Conservation (phyloP, 2,888 invertebrate genomes). For the Macrophya annulata region DNA sequence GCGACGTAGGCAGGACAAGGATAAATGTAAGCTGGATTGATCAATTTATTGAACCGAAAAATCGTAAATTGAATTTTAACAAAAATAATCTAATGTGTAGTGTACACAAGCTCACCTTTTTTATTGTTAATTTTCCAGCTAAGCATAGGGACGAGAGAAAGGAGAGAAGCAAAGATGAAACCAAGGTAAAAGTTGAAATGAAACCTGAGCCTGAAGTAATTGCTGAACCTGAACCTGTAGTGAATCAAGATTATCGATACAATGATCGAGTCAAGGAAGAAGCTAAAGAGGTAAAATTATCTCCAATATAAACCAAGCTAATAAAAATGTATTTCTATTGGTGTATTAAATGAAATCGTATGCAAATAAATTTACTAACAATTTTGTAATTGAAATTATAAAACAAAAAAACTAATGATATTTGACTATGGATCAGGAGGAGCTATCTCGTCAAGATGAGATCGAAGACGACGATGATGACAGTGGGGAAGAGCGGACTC, state of each 20-base stretch:
- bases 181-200: slow-evolving; percentile 48
- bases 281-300: slow-evolving; percentile 65
- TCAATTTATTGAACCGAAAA: not conserved
- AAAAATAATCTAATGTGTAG: too few species aligned
- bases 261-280: slow-evolving; percentile 56
- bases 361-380: too few species aligned
- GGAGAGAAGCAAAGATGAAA: slow-evolving; percentile 79
- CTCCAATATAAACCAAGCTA: not conserved
- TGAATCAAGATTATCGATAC: slow-evolving; percentile 50
- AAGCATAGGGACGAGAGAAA: slow-evolving; percentile 81
- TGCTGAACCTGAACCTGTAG: slow-evolving; percentile 48
- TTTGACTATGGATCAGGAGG: not conserved
- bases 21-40: slow-evolving; percentile 70
- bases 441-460: slow-evolving; percentile 66
- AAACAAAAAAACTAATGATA: not conserved
- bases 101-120: not conserved
- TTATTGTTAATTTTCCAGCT: slow-evolving; percentile 63
- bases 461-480: slow-evolving; percentile 72
- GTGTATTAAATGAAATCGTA: not conserved
- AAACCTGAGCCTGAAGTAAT: slow-evolving; percentile 51
- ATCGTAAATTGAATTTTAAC: not conserved
- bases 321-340: not conserved
- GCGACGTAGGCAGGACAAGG: slow-evolving; percentile 76
- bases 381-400: not conserved
- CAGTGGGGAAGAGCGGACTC: slow-evolving; percentile 81